Evolutionary conservation across 2,797 vertebrate genomes (phyloP).

Genomic region (Spatula clypeata): DNA sequence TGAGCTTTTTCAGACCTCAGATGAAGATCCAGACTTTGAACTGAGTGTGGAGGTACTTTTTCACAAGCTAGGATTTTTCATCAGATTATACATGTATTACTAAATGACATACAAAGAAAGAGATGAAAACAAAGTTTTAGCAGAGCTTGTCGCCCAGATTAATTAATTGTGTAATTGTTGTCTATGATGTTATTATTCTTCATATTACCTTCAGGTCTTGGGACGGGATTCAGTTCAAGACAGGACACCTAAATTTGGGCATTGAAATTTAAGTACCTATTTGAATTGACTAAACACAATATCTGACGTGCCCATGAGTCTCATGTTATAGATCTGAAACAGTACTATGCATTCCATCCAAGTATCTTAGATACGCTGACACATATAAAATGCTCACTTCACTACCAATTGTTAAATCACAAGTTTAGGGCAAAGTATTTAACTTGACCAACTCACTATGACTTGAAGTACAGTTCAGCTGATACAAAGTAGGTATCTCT

Average conservation of each 20-base stretch:
- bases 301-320: background rate
- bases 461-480: background rate
- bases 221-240: background rate
- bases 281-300: background rate
- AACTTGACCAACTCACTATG: background rate
- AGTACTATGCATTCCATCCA: background rate
- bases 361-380: background rate
- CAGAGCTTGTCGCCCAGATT: background rate
- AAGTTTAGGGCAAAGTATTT: background rate
- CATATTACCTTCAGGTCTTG: background rate
- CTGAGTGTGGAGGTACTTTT: background rate
- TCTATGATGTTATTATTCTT: background rate
- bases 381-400: background rate
- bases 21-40: background rate
- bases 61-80: background rate
- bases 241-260: background rate
- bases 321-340: background rate
- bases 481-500: background rate
- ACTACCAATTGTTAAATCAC: background rate
- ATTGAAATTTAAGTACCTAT: background rate
- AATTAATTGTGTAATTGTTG: background rate
- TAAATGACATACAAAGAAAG: background rate
- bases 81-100: background rate
- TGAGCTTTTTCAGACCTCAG: background rate
- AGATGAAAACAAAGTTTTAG: background rate